Percentiles rank a stretch among this genome's conserved stretches.
phyloP scores from a whole-genome alignment of 2,888 invertebrate genomes.

The Macaria liturata region DNA sequence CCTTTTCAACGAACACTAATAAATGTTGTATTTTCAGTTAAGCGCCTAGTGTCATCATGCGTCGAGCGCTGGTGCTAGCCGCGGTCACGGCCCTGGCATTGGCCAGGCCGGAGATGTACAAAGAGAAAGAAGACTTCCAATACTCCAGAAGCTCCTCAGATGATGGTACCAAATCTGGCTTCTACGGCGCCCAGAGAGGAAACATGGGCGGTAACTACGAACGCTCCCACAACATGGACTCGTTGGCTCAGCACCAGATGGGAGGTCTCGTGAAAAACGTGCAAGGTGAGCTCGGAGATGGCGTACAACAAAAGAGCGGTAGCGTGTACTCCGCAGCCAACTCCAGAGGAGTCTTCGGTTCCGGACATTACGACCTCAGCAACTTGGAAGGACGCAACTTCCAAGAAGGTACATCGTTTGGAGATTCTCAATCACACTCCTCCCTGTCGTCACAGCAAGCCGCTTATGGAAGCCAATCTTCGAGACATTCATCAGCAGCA shows the following conservation, averaged over 20 bases:
- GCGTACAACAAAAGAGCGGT: slow-evolving; percentile 60
- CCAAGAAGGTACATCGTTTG: slow-evolving; percentile 53
- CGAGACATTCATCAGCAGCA: slow-evolving; percentile 28
- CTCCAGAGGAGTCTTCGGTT: slow-evolving; percentile 70
- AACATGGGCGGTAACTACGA: slow-evolving; percentile 80
- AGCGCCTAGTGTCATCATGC: slow-evolving; percentile 51
- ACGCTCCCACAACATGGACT: slow-evolving; percentile 77
- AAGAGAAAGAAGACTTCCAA: slow-evolving; percentile 77
- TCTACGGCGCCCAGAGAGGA: slow-evolving; percentile 76
- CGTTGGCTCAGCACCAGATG: slow-evolving; percentile 74
- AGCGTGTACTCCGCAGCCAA: slow-evolving; percentile 72
- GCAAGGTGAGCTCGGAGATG: slow-evolving; percentile 72
- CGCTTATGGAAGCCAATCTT: slow-evolving; percentile 25
- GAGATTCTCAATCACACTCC: slow-evolving; percentile 46
- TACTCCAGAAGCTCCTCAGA: slow-evolving; percentile 76
- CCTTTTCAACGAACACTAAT: not conserved
- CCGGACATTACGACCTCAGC: slow-evolving; percentile 63
- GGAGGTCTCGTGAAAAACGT: slow-evolving; percentile 68
- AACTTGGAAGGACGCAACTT: slow-evolving; percentile 72
- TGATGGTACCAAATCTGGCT: slow-evolving; percentile 72
- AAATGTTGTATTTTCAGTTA: slow-evolving; percentile 40
- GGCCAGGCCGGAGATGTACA: slow-evolving; percentile 70
- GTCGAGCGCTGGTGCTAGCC: slow-evolving; percentile 55
- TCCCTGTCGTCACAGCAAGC: slow-evolving; percentile 36
- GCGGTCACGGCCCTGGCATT: slow-evolving; percentile 55